Percentiles rank a stretch among this genome's conserved stretches.
phyloP scores from a whole-genome alignment of 53 echinoderm and acorn worm species.

The Paracentrotus lividus region DNA sequence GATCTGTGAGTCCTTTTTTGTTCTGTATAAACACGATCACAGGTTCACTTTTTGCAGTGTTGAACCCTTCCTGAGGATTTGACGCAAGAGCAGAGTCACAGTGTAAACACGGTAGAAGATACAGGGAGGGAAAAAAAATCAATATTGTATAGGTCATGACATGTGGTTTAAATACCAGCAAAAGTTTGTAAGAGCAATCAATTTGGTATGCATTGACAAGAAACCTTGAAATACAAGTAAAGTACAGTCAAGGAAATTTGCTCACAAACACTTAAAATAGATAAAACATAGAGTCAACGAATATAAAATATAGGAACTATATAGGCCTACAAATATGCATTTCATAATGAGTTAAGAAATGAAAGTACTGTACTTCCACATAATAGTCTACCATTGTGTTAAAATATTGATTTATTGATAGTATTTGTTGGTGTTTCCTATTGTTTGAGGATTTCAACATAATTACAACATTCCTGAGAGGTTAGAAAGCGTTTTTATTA shows the following conservation, averaged over 20 bases:
- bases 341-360: background rate
- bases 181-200: background rate
- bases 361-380: background rate
- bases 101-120: background rate
- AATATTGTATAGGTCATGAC: conserved; percentile 20
- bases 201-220: background rate
- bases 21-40: no score
- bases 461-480: conserved; percentile 19
- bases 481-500: background rate
- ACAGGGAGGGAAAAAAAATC: background rate
- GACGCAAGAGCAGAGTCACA: no score
- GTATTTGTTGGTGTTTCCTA: background rate
- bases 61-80: no score
- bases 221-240: background rate
- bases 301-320: background rate
- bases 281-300: background rate
- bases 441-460: background rate
- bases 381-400: background rate
- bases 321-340: background rate
- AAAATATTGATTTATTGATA: conserved; percentile 40
- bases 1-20: no score
- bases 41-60: no score
- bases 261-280: background rate
- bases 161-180: conserved; percentile 44
- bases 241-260: background rate